Conservation (phyloP, 92 coral and sea anemone genomes). For the Phenganax marumi region DNA sequence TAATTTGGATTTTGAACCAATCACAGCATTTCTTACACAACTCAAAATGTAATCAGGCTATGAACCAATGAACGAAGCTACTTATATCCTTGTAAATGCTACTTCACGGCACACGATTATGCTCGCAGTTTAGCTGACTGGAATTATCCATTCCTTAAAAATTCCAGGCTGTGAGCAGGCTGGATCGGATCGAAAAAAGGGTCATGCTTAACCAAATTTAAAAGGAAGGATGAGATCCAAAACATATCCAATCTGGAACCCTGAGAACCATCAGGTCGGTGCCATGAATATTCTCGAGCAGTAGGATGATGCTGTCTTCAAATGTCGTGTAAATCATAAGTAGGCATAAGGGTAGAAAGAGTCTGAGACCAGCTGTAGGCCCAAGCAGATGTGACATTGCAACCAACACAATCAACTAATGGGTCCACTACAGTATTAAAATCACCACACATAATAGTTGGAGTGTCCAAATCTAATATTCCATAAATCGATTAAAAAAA, state of each 20-base stretch:
- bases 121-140: no score
- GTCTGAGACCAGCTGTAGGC: conserved; percentile 34
- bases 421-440: no score
- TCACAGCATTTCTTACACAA: no score
- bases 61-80: no score
- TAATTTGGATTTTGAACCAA: no score
- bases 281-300: conserved; percentile 17
- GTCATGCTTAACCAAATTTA: conserved; percentile 21
- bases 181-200: conserved; percentile 50
- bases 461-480: background rate
- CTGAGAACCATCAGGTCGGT: conserved; percentile 14
- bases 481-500: conserved; percentile 36
- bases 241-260: conserved; percentile 52
- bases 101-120: no score
- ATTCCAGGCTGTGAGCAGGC: conserved; percentile 2
- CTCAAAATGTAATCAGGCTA: no score
- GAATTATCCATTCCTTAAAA: no score
- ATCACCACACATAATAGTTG: no score
- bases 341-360: background rate
- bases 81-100: no score
- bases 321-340: background rate
- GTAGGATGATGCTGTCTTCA: conserved; percentile 45
- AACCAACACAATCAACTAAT: background rate
- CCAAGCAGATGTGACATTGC: background rate
- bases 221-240: conserved; percentile 19